Percentiles rank a stretch among this genome's conserved stretches.
Conservation (phyloP, 2,888 invertebrate genomes). For the Rotaria macrura region DNA sequence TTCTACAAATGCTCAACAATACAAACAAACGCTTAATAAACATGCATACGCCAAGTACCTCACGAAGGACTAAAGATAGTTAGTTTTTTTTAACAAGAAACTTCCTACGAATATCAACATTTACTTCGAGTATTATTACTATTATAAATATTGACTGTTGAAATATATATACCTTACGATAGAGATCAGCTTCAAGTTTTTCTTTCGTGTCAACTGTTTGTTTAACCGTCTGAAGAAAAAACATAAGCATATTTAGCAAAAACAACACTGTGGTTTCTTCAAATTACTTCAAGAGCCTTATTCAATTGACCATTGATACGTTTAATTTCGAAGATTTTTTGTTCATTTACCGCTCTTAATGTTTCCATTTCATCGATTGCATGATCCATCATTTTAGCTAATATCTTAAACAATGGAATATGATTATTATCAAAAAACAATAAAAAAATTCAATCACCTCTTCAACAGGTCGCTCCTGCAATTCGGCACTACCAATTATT, state of each 20-base stretch:
- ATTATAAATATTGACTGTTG: neutral
- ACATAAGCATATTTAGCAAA: neutral
- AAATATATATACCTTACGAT: conserved; percentile 1
- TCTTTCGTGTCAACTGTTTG: neutral
- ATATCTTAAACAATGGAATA: neutral
- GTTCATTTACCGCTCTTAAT: neutral
- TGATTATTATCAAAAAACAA: neutral
- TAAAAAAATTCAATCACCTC: neutral
- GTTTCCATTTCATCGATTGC: neutral
- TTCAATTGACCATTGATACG: neutral
- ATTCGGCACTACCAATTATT: neutral
- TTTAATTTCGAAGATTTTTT: neutral
- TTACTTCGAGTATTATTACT: neutral
- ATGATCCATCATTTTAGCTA: conserved; percentile 17
- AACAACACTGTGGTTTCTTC: neutral
- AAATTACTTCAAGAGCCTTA: conserved; percentile 8
- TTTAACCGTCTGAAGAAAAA: neutral
- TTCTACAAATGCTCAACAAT: neutral
- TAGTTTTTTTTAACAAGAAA: neutral
- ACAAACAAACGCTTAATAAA: neutral
- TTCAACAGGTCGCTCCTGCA: neutral
- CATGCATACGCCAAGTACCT: neutral
- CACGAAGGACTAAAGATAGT: neutral
- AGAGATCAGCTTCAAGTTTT: neutral
- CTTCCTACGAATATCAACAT: too few relatives aligned